Evolutionary conservation across 2,888 invertebrate species (phyloP), one percentile per base, ranked within the genome.

Genomic region (Brachypterus glaber): DNA sequence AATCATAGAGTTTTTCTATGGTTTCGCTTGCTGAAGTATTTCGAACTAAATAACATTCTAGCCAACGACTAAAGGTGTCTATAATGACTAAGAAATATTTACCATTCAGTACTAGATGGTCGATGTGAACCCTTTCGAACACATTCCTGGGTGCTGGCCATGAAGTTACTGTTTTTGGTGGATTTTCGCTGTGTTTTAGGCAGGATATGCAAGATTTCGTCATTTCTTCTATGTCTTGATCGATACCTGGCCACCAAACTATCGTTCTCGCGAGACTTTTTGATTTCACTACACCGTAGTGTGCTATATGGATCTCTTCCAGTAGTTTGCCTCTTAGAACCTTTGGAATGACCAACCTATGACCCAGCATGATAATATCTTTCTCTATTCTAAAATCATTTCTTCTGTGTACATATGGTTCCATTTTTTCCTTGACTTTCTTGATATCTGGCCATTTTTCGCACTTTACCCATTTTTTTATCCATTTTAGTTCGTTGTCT

Each of bases 221-320:
- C 18, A 12, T 31, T 5, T 24, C 13, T 25, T 37, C 37, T n/a
- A 37, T 37, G 15, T 37, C 30, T 18, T 13, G 16, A 12, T 37
- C 37, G 11, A 37, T 32, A 29, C 21, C 21, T 4, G 37, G 37
- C 31, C 37, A 37, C 5, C 12, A 37, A 36, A 37, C 17, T 15
- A 15, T 15, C 4, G 37, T 32, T 36, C 37, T 18, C n/a, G 37
- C 37, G 15, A 21, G 8, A 33, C 11, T 9, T 33, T 36, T 37
- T 32, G 24, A 32, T 14, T 33, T 33, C 14, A 32, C 21, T 11
- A 37, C 21, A 11, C 37, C 37, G n/a, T 21, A 60, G 30, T 5
- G 58, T 53, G 14, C 44, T 44, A 3, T 51, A 38, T 17, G 49
- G 48, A 1, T 17, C 27, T 11, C 35, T 5, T 39, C 30, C 30